phyloP scores from a whole-genome alignment of 2,888 invertebrate species.

The Chamaedrilus cognettii region DNA sequence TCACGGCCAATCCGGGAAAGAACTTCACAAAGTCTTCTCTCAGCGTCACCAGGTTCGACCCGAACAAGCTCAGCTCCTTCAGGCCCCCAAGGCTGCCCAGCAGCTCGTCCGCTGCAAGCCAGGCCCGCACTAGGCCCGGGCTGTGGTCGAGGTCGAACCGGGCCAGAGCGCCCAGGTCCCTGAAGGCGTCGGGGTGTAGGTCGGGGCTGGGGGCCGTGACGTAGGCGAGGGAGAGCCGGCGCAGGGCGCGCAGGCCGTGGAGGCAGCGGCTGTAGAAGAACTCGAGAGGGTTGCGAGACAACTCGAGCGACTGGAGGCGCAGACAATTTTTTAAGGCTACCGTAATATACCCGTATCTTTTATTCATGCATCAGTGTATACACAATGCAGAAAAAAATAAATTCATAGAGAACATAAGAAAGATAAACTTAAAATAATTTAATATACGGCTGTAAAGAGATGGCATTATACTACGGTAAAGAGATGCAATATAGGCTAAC shows the following conservation, averaged over 20 bases:
- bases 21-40: slow-evolving; percentile 26
- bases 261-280: slow-evolving; percentile 27
- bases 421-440: no score
- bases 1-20: slow-evolving; percentile 28
- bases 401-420: no score
- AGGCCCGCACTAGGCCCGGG: slow-evolving; percentile 27
- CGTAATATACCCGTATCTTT: no score
- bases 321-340: no score
- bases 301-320: slow-evolving; percentile 20
- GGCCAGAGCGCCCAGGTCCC: slow-evolving; percentile 26
- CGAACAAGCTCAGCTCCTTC: slow-evolving; percentile 35
- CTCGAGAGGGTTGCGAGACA: slow-evolving; percentile 27
- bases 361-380: no score
- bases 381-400: no score
- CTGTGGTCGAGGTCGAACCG: slow-evolving; percentile 36
- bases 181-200: slow-evolving; percentile 29
- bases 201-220: slow-evolving; percentile 15
- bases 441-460: no score
- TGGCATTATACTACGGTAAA: no score
- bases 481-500: no score
- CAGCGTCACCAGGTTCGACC: slow-evolving; percentile 27
- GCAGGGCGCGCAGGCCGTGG: slow-evolving; percentile 23
- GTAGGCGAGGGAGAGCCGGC: slow-evolving; percentile 25
- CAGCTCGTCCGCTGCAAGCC: slow-evolving; percentile 22
- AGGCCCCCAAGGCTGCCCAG: slow-evolving; percentile 17